A percentile compares a stretch with the other conserved stretches of the same genome.
These are phyloP conservation scores for Branchipolynoe longqiensis DNA, from an alignment of 2,888 invertebrate genomes.

Conservation along the genomic window DNA sequence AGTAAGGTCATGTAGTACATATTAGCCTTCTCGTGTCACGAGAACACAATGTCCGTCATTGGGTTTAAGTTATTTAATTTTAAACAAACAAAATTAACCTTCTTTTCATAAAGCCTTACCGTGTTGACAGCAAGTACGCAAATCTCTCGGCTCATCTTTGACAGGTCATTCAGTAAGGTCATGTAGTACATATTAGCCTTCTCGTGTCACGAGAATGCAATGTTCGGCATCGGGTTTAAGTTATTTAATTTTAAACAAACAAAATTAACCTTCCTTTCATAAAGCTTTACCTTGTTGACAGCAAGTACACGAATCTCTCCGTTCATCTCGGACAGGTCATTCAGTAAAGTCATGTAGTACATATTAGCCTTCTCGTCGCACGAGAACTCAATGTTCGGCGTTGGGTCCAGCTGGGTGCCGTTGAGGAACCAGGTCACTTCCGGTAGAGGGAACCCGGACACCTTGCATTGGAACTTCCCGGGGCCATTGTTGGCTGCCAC, in stretches of 20 bases:
- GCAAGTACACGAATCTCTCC: constrained; percentile 87
- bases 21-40: constrained; percentile 81
- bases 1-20: constrained; percentile 86
- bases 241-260: no score
- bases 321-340: constrained; percentile 89
- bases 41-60: constrained; percentile 74
- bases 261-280: no score
- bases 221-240: constrained; percentile 66
- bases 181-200: constrained; percentile 85
- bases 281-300: no score
- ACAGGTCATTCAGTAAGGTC: constrained; percentile 87
- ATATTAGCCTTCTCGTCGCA: constrained; percentile 83
- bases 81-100: no score
- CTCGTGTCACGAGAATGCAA: constrained; percentile 73
- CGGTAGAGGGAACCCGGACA: constrained; percentile 93
- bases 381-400: constrained; percentile 74
- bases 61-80: no score
- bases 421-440: constrained; percentile 88
- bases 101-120: no score
- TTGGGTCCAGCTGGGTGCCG: constrained; percentile 76
- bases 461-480: constrained; percentile 88
- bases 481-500: constrained; percentile 79
- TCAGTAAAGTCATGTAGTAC: constrained; percentile 86
- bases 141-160: constrained; percentile 89
- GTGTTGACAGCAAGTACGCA: constrained; percentile 86